Conservation (phyloP, 2,113 vertebrate genomes). For the Leucoraja erinaceus region DNA sequence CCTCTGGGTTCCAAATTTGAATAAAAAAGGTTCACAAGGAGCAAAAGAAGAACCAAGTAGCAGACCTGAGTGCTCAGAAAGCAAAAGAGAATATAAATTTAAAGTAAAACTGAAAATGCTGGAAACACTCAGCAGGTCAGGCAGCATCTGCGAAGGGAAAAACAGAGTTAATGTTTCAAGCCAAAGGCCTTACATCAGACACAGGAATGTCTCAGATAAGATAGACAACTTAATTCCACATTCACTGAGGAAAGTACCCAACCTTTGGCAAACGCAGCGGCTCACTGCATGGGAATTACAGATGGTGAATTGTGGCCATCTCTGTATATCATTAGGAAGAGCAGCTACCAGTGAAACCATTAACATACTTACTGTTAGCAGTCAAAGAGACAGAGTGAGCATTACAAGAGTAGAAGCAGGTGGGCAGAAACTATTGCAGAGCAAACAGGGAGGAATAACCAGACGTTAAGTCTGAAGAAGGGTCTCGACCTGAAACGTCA, state of each 20-base stretch:
- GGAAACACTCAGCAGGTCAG: too few species aligned
- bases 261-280: neutral
- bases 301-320: neutral
- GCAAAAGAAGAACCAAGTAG: neutral
- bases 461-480: too few species aligned
- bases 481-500: too few species aligned
- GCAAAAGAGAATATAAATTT: too few species aligned
- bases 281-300: neutral
- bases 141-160: too few species aligned
- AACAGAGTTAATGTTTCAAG: too few species aligned
- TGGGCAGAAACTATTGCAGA: neutral
- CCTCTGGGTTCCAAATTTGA: too few species aligned
- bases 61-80: neutral
- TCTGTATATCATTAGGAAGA: neutral
- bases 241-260: neutral
- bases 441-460: neutral
- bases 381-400: neutral
- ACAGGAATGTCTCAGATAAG: too few species aligned
- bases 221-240: too few species aligned
- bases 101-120: too few species aligned
- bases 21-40: neutral
- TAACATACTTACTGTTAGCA: neutral
- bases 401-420: neutral
- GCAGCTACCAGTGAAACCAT: neutral
- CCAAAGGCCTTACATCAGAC: too few species aligned